Evolutionary conservation across 1,140 invertebrate species (phyloP), one percentile per base, ranked within the genome.

Genomic region (Lineus longissimus): DNA sequence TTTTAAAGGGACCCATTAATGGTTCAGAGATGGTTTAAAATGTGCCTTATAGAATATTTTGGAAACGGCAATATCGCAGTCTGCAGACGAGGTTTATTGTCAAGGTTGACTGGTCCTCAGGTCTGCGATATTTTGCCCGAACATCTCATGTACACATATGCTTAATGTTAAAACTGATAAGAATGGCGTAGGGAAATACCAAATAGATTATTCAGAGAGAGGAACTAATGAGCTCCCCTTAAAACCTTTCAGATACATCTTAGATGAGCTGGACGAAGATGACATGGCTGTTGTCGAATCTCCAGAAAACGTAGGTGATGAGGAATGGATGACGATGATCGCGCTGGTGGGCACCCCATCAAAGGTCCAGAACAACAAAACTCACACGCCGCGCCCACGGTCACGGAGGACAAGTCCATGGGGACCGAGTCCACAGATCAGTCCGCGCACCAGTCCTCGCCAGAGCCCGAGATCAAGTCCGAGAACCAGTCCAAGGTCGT

Each of bases 281-380:
- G 47, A 51, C 25, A 7, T 23, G 19, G 47, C 47, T 9, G n/a
- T 19, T 51, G 25, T 51, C 47, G 47, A 51, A n/a, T 27, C 47
- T 6, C 47, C 47, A 27, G 19, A 51, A 27, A 51, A 27, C n/a
- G 47, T 51, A 9, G 47, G n/a, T n/a, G 25, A 51, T n/a, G 47
- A 51, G 6, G 47, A 51, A 6, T 51, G 47, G 47, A 51, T 51
- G 47, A 51, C 47, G 47, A 51, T 51, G 47, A 51, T 51, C 47
- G 47, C 47, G 9, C 47, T 51, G 47, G 47, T 51, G 4, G 47
- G 47, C 9, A 51, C 47, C 4, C 47, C 47, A n/a, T 51, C 47
- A 9, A 51, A 51, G n/a, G 47, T 51, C n/a, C 47, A 51, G 47
- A 51, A 51, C 47, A 27, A 51, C n/a, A 19, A 27, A 19, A 4